phyloP scores from a whole-genome alignment of 2,888 invertebrate species.

The Ochropleura leucogaster region DNA sequence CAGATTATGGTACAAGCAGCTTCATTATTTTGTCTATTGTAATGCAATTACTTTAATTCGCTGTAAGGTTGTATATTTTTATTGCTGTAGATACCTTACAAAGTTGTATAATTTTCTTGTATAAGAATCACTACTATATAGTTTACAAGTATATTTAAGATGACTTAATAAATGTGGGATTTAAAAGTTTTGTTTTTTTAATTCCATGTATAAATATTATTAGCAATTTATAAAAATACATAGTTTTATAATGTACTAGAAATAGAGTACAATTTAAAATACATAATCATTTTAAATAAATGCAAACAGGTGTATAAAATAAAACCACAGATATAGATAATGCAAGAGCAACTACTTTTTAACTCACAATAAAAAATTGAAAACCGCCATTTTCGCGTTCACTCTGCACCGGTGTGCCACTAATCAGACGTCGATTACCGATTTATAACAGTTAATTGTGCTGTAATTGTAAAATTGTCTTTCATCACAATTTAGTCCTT shows the following conservation, averaged over 20 bases:
- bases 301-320: constrained; percentile 25
- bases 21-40: constrained; percentile 52
- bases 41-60: constrained; percentile 53
- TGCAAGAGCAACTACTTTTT: no score
- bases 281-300: constrained; percentile 25
- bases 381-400: no score
- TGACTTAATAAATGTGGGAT: constrained; percentile 64
- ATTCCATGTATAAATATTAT: constrained; percentile 9
- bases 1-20: constrained; percentile 61
- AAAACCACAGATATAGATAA: no score
- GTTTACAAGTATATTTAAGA: constrained; percentile 63
- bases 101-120: constrained; percentile 57
- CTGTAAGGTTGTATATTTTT: constrained; percentile 63
- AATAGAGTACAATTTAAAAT: background rate
- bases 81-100: constrained; percentile 58
- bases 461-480: no score
- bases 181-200: constrained; percentile 43
- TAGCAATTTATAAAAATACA: constrained; percentile 20
- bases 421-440: no score
- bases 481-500: no score
- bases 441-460: no score
- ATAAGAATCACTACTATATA: constrained; percentile 50
- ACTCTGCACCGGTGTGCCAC: no score
- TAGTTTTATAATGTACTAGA: constrained; percentile 4
- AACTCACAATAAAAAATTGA: no score